Base-by-base conservation (phyloP, 2,113 vertebrate genomes). In the Eleginops maclovinus region DNA sequence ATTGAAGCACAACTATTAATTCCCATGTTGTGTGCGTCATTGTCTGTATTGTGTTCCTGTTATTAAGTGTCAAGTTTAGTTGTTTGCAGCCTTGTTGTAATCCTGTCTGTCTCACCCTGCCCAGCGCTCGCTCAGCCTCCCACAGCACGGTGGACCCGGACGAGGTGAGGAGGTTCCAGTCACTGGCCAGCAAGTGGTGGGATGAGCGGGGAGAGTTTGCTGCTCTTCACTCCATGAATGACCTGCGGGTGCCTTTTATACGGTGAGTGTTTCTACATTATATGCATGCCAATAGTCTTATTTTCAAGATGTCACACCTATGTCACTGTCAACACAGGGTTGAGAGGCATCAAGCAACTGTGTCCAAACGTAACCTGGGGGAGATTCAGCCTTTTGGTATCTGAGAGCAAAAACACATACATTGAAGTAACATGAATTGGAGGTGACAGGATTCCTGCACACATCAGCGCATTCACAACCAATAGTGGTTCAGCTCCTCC, bases 161-260 rank as follows among this genome's bases (percentile, higher is more conserved):
- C 1, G 98, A 99, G 85, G 19, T 98, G 17, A 98, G 93, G 77
- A 96, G 92, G 89, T 99, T 99, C 93, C 94, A 95, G 92, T 88
- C 89, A 2, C 91, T 98, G 11, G 96, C 97, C 8, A 89, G 92
- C 73, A 97, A 94, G 82, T 99, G 98, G 98, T 99, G 98, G 98
- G 96, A 99, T 80, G 95, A 97, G 66, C 91, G 95, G 72, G 98
- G 98, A 81, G 93, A 94, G 10, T 98, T 97, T 85, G 94, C 93
- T 24, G 93, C 95, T 50, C 96, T 99, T 73, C 98, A 99, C 83
- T 92, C 97, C 65, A 96, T 99, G 97, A 99, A 99, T 73, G 97
- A 97, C 71, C 93, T 99, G 43, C 93, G 98, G 88, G 97, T 99
- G 63, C 98, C 98, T 14, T 99, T 99, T 85, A 95, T 99, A 91